Evolutionary conservation across 1,140 invertebrate species (phyloP).

Genomic region (Sitobion miscanthi): DNA sequence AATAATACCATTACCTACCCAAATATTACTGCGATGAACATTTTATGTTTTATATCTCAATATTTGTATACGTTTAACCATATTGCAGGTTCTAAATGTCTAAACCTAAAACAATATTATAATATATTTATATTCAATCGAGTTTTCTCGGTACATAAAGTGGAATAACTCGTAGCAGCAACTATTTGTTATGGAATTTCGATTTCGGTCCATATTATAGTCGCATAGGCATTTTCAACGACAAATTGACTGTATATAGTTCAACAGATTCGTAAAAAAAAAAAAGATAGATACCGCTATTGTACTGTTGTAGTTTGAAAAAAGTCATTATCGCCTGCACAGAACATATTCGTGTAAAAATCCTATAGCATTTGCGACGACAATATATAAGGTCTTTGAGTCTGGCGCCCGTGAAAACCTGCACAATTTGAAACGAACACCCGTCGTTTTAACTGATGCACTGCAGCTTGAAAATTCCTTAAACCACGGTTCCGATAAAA

Average conservation of each 20-base stretch:
- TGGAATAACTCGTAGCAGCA: not conserved
- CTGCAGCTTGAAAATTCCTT: not conserved
- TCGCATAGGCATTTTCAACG: not conserved
- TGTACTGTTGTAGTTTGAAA: not conserved
- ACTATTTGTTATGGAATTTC: not conserved
- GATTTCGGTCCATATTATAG: not conserved
- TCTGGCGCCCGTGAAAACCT: not conserved
- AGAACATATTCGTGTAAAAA: not conserved
- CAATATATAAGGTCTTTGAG: not conserved
- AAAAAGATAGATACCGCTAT: not conserved
- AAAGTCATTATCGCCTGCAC: not conserved
- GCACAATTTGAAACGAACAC: not conserved
- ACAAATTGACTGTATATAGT: not conserved
- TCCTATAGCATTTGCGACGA: not conserved
- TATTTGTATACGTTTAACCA: not conserved
- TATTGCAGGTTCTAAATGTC: not conserved
- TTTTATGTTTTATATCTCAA: not conserved
- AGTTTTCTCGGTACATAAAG: not conserved
- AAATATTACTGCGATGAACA: not conserved
- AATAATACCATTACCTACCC: not conserved
- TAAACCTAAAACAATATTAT: not conserved
- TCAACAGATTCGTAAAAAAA: not conserved
- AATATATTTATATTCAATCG: not conserved
- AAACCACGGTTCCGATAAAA: not conserved
- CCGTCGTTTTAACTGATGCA: not conserved